Base-by-base conservation (phyloP, 2,113 vertebrate genomes). In the Eudyptes chrysolophus region DNA sequence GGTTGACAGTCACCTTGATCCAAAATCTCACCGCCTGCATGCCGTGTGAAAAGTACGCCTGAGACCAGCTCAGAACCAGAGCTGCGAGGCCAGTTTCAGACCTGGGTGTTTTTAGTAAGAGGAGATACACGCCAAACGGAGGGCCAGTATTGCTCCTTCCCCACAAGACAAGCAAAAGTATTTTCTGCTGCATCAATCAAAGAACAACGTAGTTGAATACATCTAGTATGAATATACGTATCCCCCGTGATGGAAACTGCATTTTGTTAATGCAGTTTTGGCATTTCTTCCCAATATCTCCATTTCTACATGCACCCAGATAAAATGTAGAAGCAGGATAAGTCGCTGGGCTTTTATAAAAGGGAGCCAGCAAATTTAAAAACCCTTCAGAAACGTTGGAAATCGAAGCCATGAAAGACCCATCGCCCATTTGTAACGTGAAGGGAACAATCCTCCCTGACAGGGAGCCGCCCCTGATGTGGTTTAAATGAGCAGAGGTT, bases 401-500 rank as follows among this genome's bases (percentile, higher is more conserved):
- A 92, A 76, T 57, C 1, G 2, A 15, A 68, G 34, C 48, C 26
- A 16, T 3, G 18, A 18, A 61, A 77, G 88, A 57, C 9, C 15
- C 34, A 11, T 29, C 0, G 0, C n/a, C 19, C 0, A 0, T 44
- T 46, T 57, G 48, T n/a, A 61, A 42, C 19, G 13, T 1, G 7
- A 68, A 78, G 51, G 32, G 20, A 61, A 54, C 4, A 14, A 42
- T 42, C 42, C 42, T 42, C 14, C 42, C 25, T 25, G 54, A 38
- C 60, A 64, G 51, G 20, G 30, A 87, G 26, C 44, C 3, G 6
- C 54, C 48, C 92, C 74, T 52, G 32, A 24, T 18, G n/a, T 40
- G 49, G 44, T 57, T 89, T 52, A 69, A 65, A 84, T 10, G 57
- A 64, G 21, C n/a, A 72, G 79, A 68, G 16, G 34, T 36, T n/a